A percentile compares a stretch with the other conserved stretches of the same genome.
These are phyloP conservation scores for Falco concolor DNA, from an alignment of 2,797 vertebrate genomes.

Conservation along the genomic window DNA sequence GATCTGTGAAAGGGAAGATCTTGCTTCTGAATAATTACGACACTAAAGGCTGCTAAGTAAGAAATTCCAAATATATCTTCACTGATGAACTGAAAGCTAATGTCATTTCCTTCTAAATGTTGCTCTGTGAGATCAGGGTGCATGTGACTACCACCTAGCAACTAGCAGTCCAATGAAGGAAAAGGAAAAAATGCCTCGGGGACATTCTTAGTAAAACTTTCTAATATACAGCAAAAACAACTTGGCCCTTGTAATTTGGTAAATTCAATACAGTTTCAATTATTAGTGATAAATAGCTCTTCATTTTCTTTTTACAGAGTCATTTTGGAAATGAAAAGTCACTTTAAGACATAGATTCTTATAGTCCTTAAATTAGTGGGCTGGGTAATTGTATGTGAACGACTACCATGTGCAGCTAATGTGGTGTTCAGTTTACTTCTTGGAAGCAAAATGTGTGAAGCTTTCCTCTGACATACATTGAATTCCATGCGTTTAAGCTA, in stretches of 20 bases:
- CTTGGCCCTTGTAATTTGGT: background rate
- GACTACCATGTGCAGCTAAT: background rate
- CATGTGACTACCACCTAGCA: background rate
- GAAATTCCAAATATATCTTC: background rate
- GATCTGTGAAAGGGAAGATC: background rate
- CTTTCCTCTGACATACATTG: background rate
- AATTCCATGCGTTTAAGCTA: background rate
- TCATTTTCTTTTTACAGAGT: background rate
- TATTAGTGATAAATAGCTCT: background rate
- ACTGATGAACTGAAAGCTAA: background rate
- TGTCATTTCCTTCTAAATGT: background rate
- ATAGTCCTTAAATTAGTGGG: background rate
- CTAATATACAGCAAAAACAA: background rate
- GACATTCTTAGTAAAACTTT: background rate
- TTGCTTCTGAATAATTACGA: background rate
- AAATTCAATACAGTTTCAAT: background rate
- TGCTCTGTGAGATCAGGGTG: background rate
- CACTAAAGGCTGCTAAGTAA: slow-evolving; percentile 50
- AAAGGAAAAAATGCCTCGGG: background rate
- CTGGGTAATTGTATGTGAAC: background rate
- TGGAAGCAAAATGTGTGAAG: background rate
- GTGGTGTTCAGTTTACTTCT: background rate
- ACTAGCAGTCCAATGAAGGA: background rate
- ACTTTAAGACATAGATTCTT: background rate
- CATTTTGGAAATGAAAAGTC: background rate